phyloP scores from a whole-genome alignment of 2,113 vertebrate genomes.

The Lagopus leucura region DNA sequence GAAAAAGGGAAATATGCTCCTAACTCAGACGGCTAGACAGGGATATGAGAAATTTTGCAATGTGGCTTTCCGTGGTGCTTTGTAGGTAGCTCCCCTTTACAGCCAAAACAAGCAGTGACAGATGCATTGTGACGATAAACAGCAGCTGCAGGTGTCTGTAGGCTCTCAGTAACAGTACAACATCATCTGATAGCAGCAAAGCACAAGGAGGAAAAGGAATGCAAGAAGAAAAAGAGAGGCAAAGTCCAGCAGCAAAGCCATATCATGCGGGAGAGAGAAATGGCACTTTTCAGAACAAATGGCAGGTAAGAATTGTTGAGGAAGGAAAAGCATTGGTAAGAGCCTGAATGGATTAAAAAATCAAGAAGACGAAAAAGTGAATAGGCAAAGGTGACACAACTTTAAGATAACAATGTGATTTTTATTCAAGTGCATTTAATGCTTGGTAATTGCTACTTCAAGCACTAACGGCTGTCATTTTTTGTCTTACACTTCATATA shows the following conservation, averaged over 20 bases:
- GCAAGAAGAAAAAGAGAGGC: not conserved
- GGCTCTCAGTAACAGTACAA: fast-evolving
- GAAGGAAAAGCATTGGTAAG: not conserved
- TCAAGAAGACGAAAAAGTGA: not conserved
- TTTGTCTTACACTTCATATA: not conserved
- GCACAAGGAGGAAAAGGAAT: not conserved
- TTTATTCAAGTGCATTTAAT: not conserved
- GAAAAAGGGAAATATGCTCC: not conserved
- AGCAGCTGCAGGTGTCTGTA: not conserved
- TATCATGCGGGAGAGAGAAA: not conserved
- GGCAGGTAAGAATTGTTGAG: not conserved
- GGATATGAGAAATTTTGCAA: not conserved
- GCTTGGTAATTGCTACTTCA: not conserved
- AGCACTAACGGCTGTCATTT: not conserved
- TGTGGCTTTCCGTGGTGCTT: not conserved
- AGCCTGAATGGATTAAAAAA: not conserved
- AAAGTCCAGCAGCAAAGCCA: not conserved
- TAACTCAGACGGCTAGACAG: not conserved
- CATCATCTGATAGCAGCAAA: fast-evolving
- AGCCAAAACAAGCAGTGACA: not conserved
- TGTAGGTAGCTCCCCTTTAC: not conserved
- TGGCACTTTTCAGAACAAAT: not conserved
- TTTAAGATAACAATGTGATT: not conserved
- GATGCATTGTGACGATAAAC: not conserved
- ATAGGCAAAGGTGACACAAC: not conserved